Conservation (phyloP, 1,140 invertebrate species). For the Halesus radiatus region DNA sequence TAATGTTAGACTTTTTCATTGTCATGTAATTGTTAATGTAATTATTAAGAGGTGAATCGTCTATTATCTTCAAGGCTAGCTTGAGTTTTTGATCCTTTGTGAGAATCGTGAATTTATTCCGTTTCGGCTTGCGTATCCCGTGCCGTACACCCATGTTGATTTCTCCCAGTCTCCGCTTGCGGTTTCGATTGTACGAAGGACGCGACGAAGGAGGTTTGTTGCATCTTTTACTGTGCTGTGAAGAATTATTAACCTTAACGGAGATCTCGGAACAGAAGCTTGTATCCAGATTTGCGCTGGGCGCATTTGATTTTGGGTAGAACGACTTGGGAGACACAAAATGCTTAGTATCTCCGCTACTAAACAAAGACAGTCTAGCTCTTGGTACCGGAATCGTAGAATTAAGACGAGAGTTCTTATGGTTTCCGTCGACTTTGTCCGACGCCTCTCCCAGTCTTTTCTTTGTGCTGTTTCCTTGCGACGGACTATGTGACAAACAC, state of each 20-base stretch:
- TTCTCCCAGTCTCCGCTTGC: constrained; percentile 64
- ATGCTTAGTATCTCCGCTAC: constrained; percentile 63
- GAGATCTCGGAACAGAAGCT: constrained; percentile 58
- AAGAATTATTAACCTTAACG: neutral
- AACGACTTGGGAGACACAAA: constrained; percentile 70
- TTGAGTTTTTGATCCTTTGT: constrained; percentile 53
- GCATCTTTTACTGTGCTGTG: neutral
- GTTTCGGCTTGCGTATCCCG: constrained; percentile 71
- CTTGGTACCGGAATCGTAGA: constrained; percentile 60
- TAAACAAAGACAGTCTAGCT: constrained; percentile 66
- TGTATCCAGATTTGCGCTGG: constrained; percentile 61
- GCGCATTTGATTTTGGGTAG: constrained; percentile 66
- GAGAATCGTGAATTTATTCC: constrained; percentile 58
- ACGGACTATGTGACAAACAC: neutral
- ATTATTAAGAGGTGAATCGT: constrained; percentile 60
- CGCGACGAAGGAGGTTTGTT: constrained; percentile 45
- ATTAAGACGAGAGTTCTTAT: constrained; percentile 60
- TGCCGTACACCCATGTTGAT: constrained; percentile 73
- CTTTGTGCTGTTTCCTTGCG: neutral
- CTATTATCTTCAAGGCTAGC: constrained; percentile 58
- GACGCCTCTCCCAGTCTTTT: constrained; percentile 1
- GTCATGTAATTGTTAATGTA: constrained; percentile 60
- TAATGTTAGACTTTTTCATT: constrained; percentile 30
- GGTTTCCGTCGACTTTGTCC: constrained; percentile 8
- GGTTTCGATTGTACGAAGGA: constrained; percentile 60